These are phyloP conservation scores for Diploptera punctata DNA, from an alignment of 2,888 invertebrate genomes.

Conservation along the genomic window DNA sequence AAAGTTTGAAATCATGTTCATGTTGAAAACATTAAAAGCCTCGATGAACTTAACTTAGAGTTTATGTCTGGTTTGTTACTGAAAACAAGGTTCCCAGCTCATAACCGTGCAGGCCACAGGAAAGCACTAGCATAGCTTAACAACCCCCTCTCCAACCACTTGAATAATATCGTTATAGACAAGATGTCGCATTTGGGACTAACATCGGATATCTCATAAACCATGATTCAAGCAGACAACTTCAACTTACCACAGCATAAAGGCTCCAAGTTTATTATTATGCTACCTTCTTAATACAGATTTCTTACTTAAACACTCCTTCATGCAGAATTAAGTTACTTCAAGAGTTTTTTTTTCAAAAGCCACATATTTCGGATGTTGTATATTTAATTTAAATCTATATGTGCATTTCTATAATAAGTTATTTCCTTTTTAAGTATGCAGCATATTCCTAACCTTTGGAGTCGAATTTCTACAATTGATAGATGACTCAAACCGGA, in stretches of 20 bases:
- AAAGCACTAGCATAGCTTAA: slow-evolving; percentile 15
- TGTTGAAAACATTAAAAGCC: background rate
- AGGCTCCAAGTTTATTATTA: background rate
- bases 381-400: too few species aligned
- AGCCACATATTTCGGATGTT: too few species aligned
- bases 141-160: background rate
- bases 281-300: too few species aligned
- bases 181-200: slow-evolving; percentile 20
- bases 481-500: too few species aligned
- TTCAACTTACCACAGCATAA: background rate
- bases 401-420: too few species aligned
- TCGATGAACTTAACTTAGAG: background rate
- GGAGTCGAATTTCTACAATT: too few species aligned
- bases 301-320: too few species aligned
- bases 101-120: background rate
- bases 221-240: slow-evolving; percentile 15
- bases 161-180: slow-evolving; percentile 20
- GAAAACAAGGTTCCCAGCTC: background rate
- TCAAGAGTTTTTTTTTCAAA: too few species aligned
- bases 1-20: too few species aligned
- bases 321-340: too few species aligned
- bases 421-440: too few species aligned
- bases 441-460: too few species aligned
- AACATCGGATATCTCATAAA: slow-evolving; percentile 1
- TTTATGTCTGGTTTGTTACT: background rate